These are phyloP conservation scores for Pharmacophagus antenor DNA, from an alignment of 2,888 invertebrate genomes.

Conservation along the genomic window DNA sequence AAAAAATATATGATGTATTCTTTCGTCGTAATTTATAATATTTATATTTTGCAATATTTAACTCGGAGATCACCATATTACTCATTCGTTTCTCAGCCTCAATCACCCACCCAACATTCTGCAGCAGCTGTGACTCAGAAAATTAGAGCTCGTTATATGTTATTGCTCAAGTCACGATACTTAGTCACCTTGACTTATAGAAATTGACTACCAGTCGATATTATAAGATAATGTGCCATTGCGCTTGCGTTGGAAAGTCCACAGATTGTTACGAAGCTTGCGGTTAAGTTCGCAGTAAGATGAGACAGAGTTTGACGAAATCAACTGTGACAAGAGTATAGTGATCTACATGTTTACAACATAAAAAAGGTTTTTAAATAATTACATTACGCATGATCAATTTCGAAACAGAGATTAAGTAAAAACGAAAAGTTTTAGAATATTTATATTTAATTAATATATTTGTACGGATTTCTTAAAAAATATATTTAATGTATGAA, in stretches of 20 bases:
- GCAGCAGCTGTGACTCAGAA: slow-evolving; percentile 18
- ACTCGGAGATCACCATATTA: slow-evolving; percentile 8
- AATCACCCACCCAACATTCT: background rate
- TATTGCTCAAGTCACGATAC: slow-evolving; percentile 4
- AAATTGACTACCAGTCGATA: background rate
- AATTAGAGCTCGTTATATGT: slow-evolving; percentile 20
- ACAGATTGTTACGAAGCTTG: background rate
- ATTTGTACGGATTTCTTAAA: no score
- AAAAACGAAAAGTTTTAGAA: background rate
- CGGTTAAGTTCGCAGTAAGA: background rate
- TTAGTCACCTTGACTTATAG: slow-evolving; percentile 13
- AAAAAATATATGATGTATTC: no score
- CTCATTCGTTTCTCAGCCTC: slow-evolving; percentile 16
- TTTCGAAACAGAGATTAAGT: no score
- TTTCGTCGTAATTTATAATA: no score
- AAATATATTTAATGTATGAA: background rate
- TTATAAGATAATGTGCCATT: slow-evolving; percentile 1
- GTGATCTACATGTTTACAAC: background rate
- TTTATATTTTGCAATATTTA: background rate
- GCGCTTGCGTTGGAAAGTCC: background rate
- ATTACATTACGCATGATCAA: no score
- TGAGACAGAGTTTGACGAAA: slow-evolving; percentile 1
- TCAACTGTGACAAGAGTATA: background rate
- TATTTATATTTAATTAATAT: background rate
- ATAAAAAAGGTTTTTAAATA: background rate